phyloP scores from a whole-genome alignment of 2,888 invertebrate species.

The Argyresthia goedartella region DNA sequence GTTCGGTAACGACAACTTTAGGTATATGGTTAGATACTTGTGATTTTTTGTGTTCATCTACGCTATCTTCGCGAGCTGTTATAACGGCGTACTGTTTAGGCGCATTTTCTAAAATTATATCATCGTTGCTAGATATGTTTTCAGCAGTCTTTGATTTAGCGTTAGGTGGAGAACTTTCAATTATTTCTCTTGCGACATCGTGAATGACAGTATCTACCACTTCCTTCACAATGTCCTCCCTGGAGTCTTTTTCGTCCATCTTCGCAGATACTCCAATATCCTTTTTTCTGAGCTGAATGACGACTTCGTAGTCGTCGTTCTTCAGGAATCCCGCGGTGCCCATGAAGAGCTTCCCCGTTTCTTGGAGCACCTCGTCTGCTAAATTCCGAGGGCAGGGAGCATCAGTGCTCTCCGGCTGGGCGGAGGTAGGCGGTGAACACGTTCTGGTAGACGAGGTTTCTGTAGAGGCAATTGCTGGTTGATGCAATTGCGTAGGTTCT shows the following conservation, averaged over 20 bases:
- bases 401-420: background rate
- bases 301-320: constrained; percentile 51
- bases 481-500: too few relatives aligned
- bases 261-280: constrained; percentile 7
- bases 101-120: too few relatives aligned
- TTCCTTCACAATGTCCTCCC: background rate
- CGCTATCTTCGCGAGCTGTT: too few relatives aligned
- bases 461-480: too few relatives aligned
- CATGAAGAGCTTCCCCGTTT: constrained; percentile 48
- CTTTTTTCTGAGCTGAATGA: constrained; percentile 55
- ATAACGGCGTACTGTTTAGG: too few relatives aligned
- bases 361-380: constrained; percentile 34
- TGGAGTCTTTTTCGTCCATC: constrained; percentile 10
- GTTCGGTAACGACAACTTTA: too few relatives aligned
- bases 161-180: background rate
- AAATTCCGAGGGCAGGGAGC: constrained; percentile 21
- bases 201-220: background rate
- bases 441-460: background rate
- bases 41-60: too few relatives aligned
- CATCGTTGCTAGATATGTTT: too few relatives aligned
- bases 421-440: background rate
- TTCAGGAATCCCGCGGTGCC: constrained; percentile 48
- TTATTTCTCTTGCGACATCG: constrained; percentile 3
- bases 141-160: background rate
- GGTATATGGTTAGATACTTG: too few relatives aligned